A percentile compares a stretch with the other conserved stretches of the same genome.
Evolutionary conservation across 2,888 invertebrate species (phyloP).

Genomic region (Ochropleura plecta): DNA sequence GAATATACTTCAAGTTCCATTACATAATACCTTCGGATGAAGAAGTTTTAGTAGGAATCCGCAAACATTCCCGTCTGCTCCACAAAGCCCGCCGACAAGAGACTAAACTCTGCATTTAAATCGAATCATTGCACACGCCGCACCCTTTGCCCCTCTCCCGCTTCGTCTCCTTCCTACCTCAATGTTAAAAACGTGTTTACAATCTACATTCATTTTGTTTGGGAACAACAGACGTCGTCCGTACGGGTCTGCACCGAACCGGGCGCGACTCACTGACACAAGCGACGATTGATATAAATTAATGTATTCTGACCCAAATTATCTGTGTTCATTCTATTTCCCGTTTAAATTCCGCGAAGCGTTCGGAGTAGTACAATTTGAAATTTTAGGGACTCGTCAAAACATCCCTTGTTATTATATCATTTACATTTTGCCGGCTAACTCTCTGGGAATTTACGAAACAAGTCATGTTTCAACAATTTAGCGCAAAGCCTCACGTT

Average conservation of each 20-base stretch:
- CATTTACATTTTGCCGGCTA: constrained; percentile 71
- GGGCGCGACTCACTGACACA: not conserved
- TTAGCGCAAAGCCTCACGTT: constrained; percentile 81
- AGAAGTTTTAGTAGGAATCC: not conserved
- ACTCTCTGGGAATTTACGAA: constrained; percentile 69
- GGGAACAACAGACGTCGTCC: constrained; percentile 24
- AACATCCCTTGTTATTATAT: constrained; percentile 72
- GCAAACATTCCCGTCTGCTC: constrained; percentile 6
- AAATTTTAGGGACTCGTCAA: constrained; percentile 58
- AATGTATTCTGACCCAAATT: constrained; percentile 30
- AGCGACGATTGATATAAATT: constrained; percentile 13
- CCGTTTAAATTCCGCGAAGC: constrained; percentile 30
- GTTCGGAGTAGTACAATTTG: constrained; percentile 44
- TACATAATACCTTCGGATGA: not conserved
- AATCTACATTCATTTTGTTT: constrained; percentile 50
- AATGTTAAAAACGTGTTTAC: constrained; percentile 29
- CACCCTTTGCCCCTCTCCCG: not conserved
- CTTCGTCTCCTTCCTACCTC: constrained; percentile 5
- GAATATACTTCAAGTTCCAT: not conserved
- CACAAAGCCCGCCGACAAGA: constrained; percentile 14
- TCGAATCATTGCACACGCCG: constrained; percentile 42
- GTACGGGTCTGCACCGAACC: too few species aligned
- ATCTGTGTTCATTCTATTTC: constrained; percentile 38
- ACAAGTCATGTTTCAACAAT: constrained; percentile 83
- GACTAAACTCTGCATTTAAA: constrained; percentile 56